Evolutionary conservation across 2,888 invertebrate genomes (phyloP), one percentile per base, ranked within the genome.

Genomic region (Hemaris fuciformis): DNA sequence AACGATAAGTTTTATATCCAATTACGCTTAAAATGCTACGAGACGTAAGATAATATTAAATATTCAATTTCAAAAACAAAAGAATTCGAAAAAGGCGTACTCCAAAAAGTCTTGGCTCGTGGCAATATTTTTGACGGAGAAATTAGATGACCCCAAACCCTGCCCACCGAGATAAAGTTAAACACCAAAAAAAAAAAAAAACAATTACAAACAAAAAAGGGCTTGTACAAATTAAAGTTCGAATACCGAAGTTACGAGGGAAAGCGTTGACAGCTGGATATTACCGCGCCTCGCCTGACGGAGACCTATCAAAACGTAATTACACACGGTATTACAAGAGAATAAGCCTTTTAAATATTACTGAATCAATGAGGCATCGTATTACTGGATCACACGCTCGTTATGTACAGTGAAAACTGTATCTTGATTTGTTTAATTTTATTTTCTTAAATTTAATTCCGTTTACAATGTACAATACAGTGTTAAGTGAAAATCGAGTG

Each of bases 211-310:
- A 53, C 48, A 41, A 60, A 41, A 53, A 53, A 60, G 60, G 53
- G 48, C n/a, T 60, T 60, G 48, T 53, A 60, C 53, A 60, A 41
- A 60, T 60, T 53, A 60, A 53, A 48, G 31, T 53, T 57, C 57
- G 43, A 57, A 61, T 34, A 56, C 34, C 27, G 8, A 53, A 53
- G 53, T 62, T 62, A 57, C 67, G 64, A 65, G 76, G 66, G 82
- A 81, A 79, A 83, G 83, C 79, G 85, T 77, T 79, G 86, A 88
- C 86, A 87, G 83, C 69, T 71, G 63, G 74, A 74, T 68, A 80
- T 81, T 80, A 81, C 79, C 76, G 64, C 76, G 77, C 76, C 53
- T 53, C 53, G 18, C 8, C 53, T 53, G 76, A 76, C 68, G 60
- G 69, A 68, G 77, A 72, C 75, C 77, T 82, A 86, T 85, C 84